Percentiles rank a stretch among this genome's conserved stretches.
These are phyloP conservation scores for Galerucella calmariensis DNA, from an alignment of 2,888 invertebrate genomes.

Conservation along the genomic window DNA sequence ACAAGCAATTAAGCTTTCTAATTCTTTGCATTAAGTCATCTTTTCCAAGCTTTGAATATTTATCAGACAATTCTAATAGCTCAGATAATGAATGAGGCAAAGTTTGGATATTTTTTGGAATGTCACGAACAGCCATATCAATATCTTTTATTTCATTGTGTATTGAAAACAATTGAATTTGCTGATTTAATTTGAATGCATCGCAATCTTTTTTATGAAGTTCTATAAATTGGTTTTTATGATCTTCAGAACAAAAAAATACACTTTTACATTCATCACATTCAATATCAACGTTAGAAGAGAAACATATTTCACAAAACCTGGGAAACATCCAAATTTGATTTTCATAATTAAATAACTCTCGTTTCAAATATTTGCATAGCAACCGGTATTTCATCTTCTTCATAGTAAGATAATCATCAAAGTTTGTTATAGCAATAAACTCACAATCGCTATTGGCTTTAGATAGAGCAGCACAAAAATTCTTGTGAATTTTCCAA, in stretches of 20 bases:
- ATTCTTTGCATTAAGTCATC: conserved; percentile 31
- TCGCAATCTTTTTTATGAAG: conserved; percentile 47
- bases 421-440: conserved; percentile 33
- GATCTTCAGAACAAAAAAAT: conserved; percentile 51
- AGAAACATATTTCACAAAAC: conserved; percentile 53
- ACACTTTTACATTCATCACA: conserved; percentile 51
- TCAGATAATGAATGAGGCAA: conserved; percentile 36
- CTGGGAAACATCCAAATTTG: conserved; percentile 57
- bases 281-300: conserved; percentile 39
- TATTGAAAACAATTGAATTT: conserved; percentile 26
- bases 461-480: conserved; percentile 63
- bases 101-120: conserved; percentile 17
- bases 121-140: conserved; percentile 5
- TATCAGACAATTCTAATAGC: conserved; percentile 34
- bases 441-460: conserved; percentile 23
- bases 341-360: conserved; percentile 49
- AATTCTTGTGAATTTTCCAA: conserved; percentile 80
- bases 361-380: conserved; percentile 47
- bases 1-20: conserved; percentile 39
- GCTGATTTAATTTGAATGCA: conserved; percentile 47
- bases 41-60: conserved; percentile 20
- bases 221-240: conserved; percentile 38
- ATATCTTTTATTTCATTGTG: background rate
- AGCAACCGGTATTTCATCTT: conserved; percentile 42
- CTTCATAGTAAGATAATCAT: conserved; percentile 34